Evolutionary conservation across 2,797 vertebrate species (phyloP).

Genomic region (Platyrinchus mystaceus): DNA sequence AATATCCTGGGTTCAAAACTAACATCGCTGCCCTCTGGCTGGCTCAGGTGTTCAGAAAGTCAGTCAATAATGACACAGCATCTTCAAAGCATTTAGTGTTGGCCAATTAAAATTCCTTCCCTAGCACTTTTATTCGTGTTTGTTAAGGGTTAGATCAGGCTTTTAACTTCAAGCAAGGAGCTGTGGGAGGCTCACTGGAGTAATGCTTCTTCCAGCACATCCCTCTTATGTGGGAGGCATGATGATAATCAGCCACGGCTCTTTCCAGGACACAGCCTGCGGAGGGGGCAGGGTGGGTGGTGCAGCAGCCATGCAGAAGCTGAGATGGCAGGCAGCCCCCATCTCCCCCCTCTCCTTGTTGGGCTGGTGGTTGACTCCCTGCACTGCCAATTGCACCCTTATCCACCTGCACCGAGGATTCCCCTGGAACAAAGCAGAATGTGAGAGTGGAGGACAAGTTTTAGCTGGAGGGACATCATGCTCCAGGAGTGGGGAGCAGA

Average conservation of each 20-base stretch:
- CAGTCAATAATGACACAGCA: constrained; percentile 63
- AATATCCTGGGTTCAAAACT: not conserved
- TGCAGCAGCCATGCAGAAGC: not conserved
- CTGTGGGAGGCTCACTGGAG: constrained; percentile 53
- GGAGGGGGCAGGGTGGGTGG: not conserved
- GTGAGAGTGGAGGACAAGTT: not conserved
- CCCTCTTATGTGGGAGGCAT: constrained; percentile 39
- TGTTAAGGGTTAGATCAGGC: constrained; percentile 44
- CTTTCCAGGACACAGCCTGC: not conserved
- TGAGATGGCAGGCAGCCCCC: not conserved
- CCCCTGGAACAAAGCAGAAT: accelerated
- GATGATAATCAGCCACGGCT: constrained; percentile 25
- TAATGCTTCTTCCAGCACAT: constrained; percentile 39
- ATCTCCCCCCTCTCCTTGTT: not conserved
- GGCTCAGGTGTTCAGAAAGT: constrained; percentile 44
- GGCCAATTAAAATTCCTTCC: constrained; percentile 63
- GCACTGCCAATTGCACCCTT: not conserved
- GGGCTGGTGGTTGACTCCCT: not conserved
- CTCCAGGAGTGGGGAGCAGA: not conserved
- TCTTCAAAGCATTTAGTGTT: constrained; percentile 32
- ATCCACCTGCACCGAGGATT: not conserved
- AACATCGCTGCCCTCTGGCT: constrained; percentile 26
- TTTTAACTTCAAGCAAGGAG: constrained; percentile 33
- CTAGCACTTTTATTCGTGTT: constrained; percentile 38
- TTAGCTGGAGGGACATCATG: not conserved